Evolutionary conservation across 2,797 vertebrate species (phyloP), one percentile per base, ranked within the genome.

Genomic region (Sebastes hubbsi): DNA sequence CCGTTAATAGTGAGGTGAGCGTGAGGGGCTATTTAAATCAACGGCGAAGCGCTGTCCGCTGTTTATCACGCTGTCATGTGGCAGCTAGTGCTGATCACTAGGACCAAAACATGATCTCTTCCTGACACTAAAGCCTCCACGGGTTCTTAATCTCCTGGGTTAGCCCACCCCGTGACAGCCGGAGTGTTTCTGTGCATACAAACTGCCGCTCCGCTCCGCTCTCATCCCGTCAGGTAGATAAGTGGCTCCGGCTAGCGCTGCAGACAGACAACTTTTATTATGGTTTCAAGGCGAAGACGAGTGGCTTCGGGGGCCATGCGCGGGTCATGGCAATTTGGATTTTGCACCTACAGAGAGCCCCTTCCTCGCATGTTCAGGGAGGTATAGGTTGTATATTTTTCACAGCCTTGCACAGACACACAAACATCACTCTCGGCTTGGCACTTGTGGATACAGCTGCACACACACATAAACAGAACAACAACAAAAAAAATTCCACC

Each of bases 121-220:
- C 75, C 67, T 67, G 65, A 86, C 84, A 82, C 81, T 34, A 71
- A 84, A 87, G 85, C 81, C 83, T 89, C 80, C 29, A 55, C 8
- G 62, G 89, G 87, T 89, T 86, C 90, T 92, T 94, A 88, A 94
- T 94, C 93, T 93, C 89, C 83, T 12, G 84, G 89, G 93, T 87
- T 80, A 90, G 87, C 86, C 89, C 89, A 80, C 73, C 81, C 75
- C 4, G 9, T 88, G 92, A 94, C 94, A 94, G 86, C 80, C 6
- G 1, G 65, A 55, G 77, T 70, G 82, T 66, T 78, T 67, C 89
- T 68, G 83, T 79, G 91, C 91, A 94, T 94, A 92, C 88, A 89
- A 89, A 94, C 89, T 24, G 78, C 65, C 1, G 75, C 81, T 82
- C 72, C 49, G 30, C 68, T 90, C 68, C 20, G 55, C 78, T 85